A percentile compares a stretch with the other conserved stretches of the same genome.
phyloP scores from a whole-genome alignment of 2,888 invertebrate genomes.

The Pterostichus niger region DNA sequence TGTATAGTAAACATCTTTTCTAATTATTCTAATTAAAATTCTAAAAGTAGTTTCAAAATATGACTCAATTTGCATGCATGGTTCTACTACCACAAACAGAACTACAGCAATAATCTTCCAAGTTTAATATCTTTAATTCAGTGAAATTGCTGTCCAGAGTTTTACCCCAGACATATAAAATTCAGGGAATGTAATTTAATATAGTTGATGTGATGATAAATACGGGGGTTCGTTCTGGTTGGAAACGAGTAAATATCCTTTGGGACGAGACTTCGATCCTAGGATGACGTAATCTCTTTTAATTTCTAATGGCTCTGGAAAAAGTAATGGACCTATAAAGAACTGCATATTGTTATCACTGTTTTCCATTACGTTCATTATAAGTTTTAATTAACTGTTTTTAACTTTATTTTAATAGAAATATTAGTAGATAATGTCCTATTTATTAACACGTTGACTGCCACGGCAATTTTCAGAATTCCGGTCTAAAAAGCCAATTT shows the following conservation, averaged over 20 bases:
- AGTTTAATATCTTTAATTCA: conserved; percentile 33
- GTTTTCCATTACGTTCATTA: too few species aligned
- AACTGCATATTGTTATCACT: too few species aligned
- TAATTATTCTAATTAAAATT: conserved; percentile 28
- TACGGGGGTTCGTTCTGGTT: neutral
- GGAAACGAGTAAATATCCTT: neutral
- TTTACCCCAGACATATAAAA: conserved; percentile 34
- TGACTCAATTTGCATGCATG: neutral
- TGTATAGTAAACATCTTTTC: neutral
- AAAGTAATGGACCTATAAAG: too few species aligned
- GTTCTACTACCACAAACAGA: neutral
- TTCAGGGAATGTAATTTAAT: conserved; percentile 39
- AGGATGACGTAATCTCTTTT: conserved; percentile 28
- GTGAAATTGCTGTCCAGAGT: neutral
- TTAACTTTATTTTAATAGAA: too few species aligned
- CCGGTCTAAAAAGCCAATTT: too few species aligned
- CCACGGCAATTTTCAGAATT: too few species aligned
- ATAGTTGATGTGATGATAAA: conserved; percentile 32
- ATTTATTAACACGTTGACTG: too few species aligned
- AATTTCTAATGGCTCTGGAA: conserved; percentile 21
- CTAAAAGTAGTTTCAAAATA: conserved; percentile 15
- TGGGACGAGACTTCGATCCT: neutral
- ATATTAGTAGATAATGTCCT: too few species aligned
- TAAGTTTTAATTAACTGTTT: too few species aligned
- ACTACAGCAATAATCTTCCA: conserved; percentile 1